A percentile compares a stretch with the other conserved stretches of the same genome.
These are phyloP conservation scores for Bilobella aurantiaca DNA, from an alignment of 1,140 invertebrate species.

Conservation along the genomic window DNA sequence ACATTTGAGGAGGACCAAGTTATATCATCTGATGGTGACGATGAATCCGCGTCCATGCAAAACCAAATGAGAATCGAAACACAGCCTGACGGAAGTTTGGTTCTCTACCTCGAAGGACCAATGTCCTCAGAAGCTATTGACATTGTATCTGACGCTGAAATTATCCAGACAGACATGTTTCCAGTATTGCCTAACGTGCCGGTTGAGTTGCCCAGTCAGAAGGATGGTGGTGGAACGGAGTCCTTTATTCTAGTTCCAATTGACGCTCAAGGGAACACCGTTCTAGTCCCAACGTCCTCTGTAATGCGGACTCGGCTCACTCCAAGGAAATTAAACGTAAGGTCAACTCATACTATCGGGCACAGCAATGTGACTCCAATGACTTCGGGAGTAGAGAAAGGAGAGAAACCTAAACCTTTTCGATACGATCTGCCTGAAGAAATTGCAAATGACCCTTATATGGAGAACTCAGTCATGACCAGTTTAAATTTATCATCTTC, in stretches of 20 bases:
- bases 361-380: not conserved
- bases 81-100: not conserved
- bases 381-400: not conserved
- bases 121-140: not conserved
- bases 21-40: not conserved
- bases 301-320: not conserved
- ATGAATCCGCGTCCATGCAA: not conserved
- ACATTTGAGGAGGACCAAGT: not conserved
- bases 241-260: constrained; percentile 3
- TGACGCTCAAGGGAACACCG: constrained; percentile 5
- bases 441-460: not conserved
- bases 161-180: not conserved
- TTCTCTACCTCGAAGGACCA: not conserved
- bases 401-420: not conserved
- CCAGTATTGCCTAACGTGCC: not conserved
- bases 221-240: not conserved
- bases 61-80: not conserved
- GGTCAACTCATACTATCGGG: not conserved
- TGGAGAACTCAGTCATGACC: not conserved
- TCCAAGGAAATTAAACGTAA: not conserved
- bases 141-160: not conserved
- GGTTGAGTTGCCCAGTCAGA: not conserved
- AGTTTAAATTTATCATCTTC: too few relatives aligned
- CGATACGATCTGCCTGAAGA: not conserved
- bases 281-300: not conserved